Percentiles rank a stretch among this genome's conserved stretches.
These are phyloP conservation scores for Chamaea fasciata DNA, from an alignment of 2,113 vertebrate genomes.

Conservation along the genomic window DNA sequence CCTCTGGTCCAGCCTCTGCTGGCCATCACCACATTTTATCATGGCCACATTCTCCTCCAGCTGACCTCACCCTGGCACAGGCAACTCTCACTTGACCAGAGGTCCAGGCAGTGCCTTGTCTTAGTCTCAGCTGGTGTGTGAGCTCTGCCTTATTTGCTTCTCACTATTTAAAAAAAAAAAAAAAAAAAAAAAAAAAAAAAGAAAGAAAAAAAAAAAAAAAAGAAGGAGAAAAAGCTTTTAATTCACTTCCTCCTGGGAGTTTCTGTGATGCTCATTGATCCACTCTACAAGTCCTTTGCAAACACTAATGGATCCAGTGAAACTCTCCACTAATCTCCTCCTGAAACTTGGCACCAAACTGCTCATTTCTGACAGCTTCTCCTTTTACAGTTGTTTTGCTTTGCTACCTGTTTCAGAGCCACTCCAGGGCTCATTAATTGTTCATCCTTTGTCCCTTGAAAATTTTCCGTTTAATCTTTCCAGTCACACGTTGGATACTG, in stretches of 20 bases:
- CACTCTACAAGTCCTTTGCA: constrained; percentile 19
- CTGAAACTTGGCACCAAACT: constrained; percentile 44
- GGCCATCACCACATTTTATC: background rate
- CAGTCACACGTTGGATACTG: background rate
- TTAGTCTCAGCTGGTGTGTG: background rate
- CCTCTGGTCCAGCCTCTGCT: background rate
- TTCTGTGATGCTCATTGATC: constrained; percentile 52
- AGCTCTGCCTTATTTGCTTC: constrained; percentile 31
- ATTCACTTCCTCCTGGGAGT: constrained; percentile 47
- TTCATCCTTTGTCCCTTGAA: constrained; percentile 37
- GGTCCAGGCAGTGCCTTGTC: background rate
- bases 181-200: background rate
- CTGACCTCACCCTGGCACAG: background rate
- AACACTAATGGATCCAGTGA: constrained; percentile 52
- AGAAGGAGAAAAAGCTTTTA: background rate
- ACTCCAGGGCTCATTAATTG: constrained; percentile 49
- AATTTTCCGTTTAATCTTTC: constrained; percentile 40
- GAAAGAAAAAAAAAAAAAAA: background rate
- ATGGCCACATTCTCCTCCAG: background rate
- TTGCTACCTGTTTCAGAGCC: constrained; percentile 48
- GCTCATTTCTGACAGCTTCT: constrained; percentile 1
- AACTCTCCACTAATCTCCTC: constrained; percentile 49
- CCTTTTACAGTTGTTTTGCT: constrained; percentile 47
- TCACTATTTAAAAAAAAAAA: background rate
- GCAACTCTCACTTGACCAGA: background rate